Conservation (phyloP, 53 echinoderm and acorn worm species). For the Glandiceps talaboti region DNA sequence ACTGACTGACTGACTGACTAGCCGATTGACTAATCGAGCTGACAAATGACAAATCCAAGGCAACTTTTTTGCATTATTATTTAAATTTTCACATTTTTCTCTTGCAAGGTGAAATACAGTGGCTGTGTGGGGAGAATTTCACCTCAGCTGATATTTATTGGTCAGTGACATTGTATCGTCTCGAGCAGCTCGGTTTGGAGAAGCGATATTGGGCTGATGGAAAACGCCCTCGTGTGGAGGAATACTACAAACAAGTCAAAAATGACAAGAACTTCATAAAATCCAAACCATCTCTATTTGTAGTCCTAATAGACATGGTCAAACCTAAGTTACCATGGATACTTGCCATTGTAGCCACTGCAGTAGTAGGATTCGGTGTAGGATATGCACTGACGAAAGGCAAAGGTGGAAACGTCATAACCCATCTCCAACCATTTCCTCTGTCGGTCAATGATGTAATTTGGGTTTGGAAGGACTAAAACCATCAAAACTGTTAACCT, state of each 20-base stretch:
- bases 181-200: conserved; percentile 2
- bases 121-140: conserved; percentile 50
- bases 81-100: too few relatives aligned
- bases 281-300: background rate
- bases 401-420: background rate
- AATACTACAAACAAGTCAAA: conserved; percentile 55
- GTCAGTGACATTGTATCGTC: conserved; percentile 43
- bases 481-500: too few relatives aligned
- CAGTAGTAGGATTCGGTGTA: background rate
- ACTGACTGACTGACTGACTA: too few relatives aligned
- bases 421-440: background rate
- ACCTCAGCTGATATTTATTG: conserved; percentile 53
- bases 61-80: too few relatives aligned
- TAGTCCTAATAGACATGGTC: background rate
- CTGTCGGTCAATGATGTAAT: background rate
- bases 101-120: conserved; percentile 23
- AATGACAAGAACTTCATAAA: conserved; percentile 29
- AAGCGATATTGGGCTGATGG: conserved; percentile 7
- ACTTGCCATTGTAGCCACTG: background rate
- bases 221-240: conserved; percentile 30
- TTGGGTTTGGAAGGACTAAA: background rate
- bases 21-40: too few relatives aligned
- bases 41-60: too few relatives aligned
- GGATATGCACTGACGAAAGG: background rate
- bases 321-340: background rate